Conservation (phyloP, 2,113 vertebrate genomes). For the Ictalurus punctatus region DNA sequence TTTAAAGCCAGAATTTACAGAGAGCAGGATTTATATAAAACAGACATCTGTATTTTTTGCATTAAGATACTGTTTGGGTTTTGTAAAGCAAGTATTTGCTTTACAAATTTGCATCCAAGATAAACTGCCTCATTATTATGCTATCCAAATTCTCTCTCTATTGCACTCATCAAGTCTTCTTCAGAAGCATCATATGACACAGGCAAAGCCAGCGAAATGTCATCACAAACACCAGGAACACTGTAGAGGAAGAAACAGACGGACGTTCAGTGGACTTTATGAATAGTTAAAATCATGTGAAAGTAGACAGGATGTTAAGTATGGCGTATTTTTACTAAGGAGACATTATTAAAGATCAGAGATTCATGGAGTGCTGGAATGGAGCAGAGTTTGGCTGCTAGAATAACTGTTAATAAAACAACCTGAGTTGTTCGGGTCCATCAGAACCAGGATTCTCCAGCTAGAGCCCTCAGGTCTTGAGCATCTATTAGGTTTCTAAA, state of each 20-base stretch:
- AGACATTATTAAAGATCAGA: background rate
- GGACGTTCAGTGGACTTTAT: background rate
- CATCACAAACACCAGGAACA: conserved; percentile 53
- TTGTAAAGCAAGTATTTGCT: background rate
- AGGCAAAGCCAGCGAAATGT: conserved; percentile 55
- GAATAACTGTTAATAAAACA: background rate
- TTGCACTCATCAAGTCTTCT: conserved; percentile 77
- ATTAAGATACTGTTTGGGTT: background rate
- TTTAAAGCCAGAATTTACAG: background rate
- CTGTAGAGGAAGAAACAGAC: conserved; percentile 52
- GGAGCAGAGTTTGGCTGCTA: background rate
- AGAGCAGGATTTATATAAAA: conserved; percentile 6
- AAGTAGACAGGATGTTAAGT: background rate
- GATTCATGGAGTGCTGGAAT: background rate
- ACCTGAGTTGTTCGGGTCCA: background rate
- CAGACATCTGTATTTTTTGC: background rate
- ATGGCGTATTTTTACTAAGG: background rate
- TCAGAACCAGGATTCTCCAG: background rate
- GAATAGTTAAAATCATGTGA: background rate
- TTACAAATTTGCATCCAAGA: background rate
- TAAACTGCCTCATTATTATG: background rate
- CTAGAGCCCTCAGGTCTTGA: background rate
- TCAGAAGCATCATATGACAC: conserved; percentile 71
- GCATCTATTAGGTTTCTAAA: background rate
- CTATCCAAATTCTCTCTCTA: conserved; percentile 73